A percentile compares a stretch with the other conserved stretches of the same genome.
phyloP scores from a whole-genome alignment of 2,113 vertebrate genomes.

The Willisornis vidua region DNA sequence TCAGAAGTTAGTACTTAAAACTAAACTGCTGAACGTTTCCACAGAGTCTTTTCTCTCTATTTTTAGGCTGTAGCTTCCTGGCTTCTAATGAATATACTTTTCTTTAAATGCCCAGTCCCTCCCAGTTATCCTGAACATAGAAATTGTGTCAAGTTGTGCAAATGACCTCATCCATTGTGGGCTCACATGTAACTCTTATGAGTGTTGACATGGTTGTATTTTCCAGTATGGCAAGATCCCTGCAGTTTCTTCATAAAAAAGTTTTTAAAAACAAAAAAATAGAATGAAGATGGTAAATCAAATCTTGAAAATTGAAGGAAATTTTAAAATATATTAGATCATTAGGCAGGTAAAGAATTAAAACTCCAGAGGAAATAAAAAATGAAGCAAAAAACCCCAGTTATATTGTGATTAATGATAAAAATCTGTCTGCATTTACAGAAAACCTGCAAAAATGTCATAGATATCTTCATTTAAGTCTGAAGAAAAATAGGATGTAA shows the following conservation, averaged over 20 bases:
- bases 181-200: neutral
- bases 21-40: neutral
- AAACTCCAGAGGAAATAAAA: neutral
- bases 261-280: neutral
- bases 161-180: neutral
- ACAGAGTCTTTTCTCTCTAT: neutral
- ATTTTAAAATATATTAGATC: neutral
- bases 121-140: neutral
- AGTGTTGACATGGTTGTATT: neutral
- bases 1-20: neutral
- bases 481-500: neutral
- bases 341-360: neutral
- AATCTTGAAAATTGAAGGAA: neutral
- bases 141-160: neutral
- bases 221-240: neutral
- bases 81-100: neutral
- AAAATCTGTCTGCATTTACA: neutral
- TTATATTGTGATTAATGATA: neutral
- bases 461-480: neutral
- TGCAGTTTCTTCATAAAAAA: neutral
- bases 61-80: neutral
- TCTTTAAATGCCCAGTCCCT: neutral
- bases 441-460: neutral
- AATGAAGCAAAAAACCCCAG: neutral
- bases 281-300: neutral